Evolutionary conservation across 2,797 vertebrate genomes (phyloP).

Genomic region (Loriculus beryllinus): DNA sequence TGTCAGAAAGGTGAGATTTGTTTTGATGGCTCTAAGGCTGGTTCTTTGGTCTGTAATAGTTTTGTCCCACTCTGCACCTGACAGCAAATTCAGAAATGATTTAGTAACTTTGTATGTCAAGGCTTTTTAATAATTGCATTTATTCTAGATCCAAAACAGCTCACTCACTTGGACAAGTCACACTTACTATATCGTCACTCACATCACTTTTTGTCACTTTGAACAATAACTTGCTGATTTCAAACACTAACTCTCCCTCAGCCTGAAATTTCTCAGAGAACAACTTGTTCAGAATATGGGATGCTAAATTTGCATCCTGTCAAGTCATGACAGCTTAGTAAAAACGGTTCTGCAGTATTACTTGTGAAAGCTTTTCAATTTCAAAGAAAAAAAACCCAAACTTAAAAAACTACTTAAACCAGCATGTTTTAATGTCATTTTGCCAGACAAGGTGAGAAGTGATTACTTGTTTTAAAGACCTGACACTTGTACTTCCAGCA

Average conservation of each 20-base stretch:
- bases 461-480: slow-evolving; percentile 40
- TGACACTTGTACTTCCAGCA: slow-evolving; percentile 1
- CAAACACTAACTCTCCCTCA: slow-evolving; percentile 38
- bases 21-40: neutral
- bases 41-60: neutral
- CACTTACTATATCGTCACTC: slow-evolving; percentile 16
- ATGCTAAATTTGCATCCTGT: slow-evolving; percentile 71
- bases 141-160: slow-evolving; percentile 22
- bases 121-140: slow-evolving; percentile 8
- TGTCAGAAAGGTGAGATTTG: neutral
- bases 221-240: slow-evolving; percentile 63
- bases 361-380: slow-evolving; percentile 69
- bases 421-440: slow-evolving; percentile 48
- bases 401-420: slow-evolving; percentile 6
- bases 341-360: slow-evolving; percentile 57
- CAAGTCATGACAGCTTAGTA: slow-evolving; percentile 68
- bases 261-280: slow-evolving; percentile 48
- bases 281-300: slow-evolving; percentile 51
- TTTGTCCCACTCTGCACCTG: neutral
- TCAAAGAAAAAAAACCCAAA: neutral
- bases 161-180: slow-evolving; percentile 25
- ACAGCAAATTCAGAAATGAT: slow-evolving; percentile 23
- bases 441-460: neutral
- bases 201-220: slow-evolving; percentile 48
- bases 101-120: slow-evolving; percentile 7